These are phyloP conservation scores for Astreopora myriophthalma DNA, from an alignment of 64 coral and sea anemone species.

Conservation along the genomic window DNA sequence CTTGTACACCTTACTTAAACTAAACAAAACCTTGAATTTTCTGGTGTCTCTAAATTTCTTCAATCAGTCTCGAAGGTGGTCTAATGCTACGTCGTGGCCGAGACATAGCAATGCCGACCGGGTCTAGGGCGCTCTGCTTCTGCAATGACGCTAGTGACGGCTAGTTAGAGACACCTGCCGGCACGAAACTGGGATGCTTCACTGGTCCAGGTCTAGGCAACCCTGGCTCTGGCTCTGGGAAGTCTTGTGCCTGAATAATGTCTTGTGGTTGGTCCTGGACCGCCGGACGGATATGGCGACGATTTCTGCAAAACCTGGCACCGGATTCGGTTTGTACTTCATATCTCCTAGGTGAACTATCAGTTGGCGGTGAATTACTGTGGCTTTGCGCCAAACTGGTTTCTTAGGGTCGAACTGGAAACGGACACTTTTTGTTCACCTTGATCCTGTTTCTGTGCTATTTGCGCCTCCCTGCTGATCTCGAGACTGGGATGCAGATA, in stretches of 20 bases:
- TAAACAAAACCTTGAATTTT: background rate
- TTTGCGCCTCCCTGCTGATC: background rate
- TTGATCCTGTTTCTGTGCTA: background rate
- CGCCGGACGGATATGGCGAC: background rate
- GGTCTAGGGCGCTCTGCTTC: background rate
- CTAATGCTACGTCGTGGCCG: background rate
- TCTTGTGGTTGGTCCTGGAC: background rate
- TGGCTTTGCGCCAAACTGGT: background rate
- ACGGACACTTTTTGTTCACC: background rate
- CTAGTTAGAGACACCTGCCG: background rate
- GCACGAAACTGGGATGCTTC: background rate
- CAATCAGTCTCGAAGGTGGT: background rate
- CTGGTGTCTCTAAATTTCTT: background rate
- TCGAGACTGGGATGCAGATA: background rate
- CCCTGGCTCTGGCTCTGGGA: background rate
- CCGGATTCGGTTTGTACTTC: background rate
- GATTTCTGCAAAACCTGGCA: background rate
- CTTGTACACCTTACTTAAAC: background rate
- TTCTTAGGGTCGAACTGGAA: constrained; percentile 6
- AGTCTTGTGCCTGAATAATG: background rate
- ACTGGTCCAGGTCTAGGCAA: background rate
- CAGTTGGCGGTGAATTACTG: background rate
- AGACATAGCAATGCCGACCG: background rate
- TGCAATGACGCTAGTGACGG: background rate
- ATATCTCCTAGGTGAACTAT: background rate